Percentiles rank a stretch among this genome's conserved stretches.
These are phyloP conservation scores for Lucifuga dentata DNA, from an alignment of 2,113 vertebrate species.

Conservation along the genomic window DNA sequence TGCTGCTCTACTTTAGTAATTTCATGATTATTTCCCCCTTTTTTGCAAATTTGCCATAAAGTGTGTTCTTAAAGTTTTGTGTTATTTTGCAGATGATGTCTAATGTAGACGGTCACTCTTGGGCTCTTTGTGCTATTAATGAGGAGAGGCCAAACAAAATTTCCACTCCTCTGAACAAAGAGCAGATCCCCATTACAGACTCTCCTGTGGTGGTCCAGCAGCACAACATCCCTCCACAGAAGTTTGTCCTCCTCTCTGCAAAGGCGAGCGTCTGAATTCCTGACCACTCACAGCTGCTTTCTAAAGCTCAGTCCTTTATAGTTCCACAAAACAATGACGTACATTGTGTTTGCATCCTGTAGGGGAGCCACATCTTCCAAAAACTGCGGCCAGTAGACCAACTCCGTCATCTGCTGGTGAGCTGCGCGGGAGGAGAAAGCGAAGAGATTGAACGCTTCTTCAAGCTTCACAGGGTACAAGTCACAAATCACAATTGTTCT, in stretches of 20 bases:
- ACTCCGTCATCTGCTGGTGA: constrained; percentile 93
- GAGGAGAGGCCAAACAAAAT: constrained; percentile 87
- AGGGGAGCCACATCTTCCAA: constrained; percentile 98
- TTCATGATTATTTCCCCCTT: too few species aligned
- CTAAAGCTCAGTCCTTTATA: neutral
- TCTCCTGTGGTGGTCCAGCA: constrained; percentile 95
- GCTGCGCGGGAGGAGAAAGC: constrained; percentile 92
- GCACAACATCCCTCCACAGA: constrained; percentile 91
- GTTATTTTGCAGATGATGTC: constrained; percentile 87
- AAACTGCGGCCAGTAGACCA: constrained; percentile 97
- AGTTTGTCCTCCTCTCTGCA: constrained; percentile 95
- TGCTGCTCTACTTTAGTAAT: too few species aligned
- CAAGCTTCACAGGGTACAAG: constrained; percentile 92
- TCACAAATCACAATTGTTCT: neutral
- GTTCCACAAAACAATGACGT: neutral
- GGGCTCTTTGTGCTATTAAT: constrained; percentile 92
- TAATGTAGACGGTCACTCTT: constrained; percentile 93
- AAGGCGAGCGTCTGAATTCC: constrained; percentile 82
- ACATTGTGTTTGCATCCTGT: neutral
- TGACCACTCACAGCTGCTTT: neutral
- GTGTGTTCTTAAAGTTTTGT: neutral
- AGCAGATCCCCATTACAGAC: constrained; percentile 91
- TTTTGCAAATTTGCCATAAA: too few species aligned
- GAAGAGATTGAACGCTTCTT: constrained; percentile 98
- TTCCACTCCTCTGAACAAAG: constrained; percentile 91